Percentiles rank a stretch among this genome's conserved stretches.
Evolutionary conservation across 2,797 vertebrate genomes (phyloP).

Genomic region (Triplophysa bombifrons): DNA sequence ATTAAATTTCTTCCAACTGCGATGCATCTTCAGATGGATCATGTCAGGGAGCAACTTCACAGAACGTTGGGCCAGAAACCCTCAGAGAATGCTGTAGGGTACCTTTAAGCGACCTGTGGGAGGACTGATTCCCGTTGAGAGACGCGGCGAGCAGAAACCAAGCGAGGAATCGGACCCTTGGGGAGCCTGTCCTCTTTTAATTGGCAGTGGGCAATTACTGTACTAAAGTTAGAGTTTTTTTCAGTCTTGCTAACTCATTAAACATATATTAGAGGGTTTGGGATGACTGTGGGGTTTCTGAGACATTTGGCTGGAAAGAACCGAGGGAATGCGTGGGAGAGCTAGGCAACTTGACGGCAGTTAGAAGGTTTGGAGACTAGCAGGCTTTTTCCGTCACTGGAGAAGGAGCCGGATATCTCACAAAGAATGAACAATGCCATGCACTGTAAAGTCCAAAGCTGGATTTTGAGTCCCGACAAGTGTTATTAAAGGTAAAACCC

Average conservation of each 20-base stretch:
- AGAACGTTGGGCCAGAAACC: conserved; percentile 30
- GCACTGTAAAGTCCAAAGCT: background rate
- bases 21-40: conserved; percentile 41
- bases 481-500: background rate
- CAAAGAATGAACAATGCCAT: background rate
- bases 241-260: conserved; percentile 39
- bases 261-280: conserved; percentile 48
- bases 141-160: conserved; percentile 19
- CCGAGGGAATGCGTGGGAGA: conserved; percentile 27
- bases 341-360: conserved; percentile 20
- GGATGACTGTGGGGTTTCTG: conserved; percentile 41
- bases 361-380: conserved; percentile 36
- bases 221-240: conserved; percentile 33
- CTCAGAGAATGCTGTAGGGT: conserved; percentile 44
- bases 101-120: conserved; percentile 49
- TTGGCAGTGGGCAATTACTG: conserved; percentile 50
- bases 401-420: background rate
- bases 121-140: conserved; percentile 45
- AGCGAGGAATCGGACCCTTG: conserved; percentile 26
- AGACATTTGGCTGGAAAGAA: conserved; percentile 23
- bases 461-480: background rate
- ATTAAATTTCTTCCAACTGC: conserved; percentile 47
- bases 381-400: conserved; percentile 20
- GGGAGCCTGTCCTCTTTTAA: conserved; percentile 41
- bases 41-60: conserved; percentile 54